Percentiles rank a stretch among this genome's conserved stretches.
These are phyloP conservation scores for Ursus arctos DNA, from an alignment of 2,113 vertebrate genomes.

Conservation along the genomic window DNA sequence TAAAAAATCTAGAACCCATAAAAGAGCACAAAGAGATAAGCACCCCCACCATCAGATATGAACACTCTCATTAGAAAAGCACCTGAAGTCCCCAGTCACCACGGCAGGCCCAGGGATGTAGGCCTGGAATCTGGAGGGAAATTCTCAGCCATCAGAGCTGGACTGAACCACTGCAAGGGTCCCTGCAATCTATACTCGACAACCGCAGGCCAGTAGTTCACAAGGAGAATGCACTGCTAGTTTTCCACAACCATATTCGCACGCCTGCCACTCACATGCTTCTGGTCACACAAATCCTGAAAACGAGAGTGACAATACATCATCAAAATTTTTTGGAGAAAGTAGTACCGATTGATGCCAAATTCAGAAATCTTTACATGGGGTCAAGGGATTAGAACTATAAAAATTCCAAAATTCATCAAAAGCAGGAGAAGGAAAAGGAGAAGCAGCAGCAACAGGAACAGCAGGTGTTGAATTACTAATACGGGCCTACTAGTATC, in stretches of 20 bases:
- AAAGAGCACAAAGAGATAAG: neutral
- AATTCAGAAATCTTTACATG: neutral
- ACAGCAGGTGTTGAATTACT: neutral
- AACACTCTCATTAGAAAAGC: too few species aligned
- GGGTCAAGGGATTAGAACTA: neutral
- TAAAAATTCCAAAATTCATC: neutral
- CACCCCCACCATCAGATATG: neutral
- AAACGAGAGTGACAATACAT: neutral
- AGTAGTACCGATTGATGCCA: neutral
- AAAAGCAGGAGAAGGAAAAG: neutral
- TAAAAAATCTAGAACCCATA: neutral
- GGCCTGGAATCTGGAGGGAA: too few species aligned
- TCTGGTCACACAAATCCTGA: neutral
- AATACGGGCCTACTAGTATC: neutral
- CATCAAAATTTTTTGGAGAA: neutral
- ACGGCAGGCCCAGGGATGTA: too few species aligned
- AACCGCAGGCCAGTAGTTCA: fast-evolving
- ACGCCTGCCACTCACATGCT: too few species aligned
- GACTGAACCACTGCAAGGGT: neutral
- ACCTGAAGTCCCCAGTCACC: fast-evolving
- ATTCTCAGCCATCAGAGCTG: neutral
- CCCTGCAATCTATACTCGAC: neutral
- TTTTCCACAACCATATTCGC: neutral
- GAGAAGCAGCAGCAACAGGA: neutral
- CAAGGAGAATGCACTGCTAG: neutral